Conservation (phyloP, 2,797 vertebrate genomes). For the Dendrocincla tyrannina region DNA sequence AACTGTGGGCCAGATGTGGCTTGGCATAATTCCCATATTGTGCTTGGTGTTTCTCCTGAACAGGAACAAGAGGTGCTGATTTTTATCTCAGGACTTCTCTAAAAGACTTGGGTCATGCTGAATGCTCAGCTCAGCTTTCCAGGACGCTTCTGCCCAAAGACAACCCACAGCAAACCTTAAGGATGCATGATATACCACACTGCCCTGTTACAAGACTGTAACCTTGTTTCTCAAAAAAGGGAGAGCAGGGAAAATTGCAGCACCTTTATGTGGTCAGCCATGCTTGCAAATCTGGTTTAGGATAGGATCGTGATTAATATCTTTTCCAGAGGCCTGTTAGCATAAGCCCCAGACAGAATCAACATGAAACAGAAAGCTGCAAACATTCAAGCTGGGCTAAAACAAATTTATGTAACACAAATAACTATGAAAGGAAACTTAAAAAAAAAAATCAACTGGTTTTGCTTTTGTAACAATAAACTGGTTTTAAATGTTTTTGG, state of each 20-base stretch:
- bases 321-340: not conserved
- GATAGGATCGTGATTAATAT: not conserved
- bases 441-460: not conserved
- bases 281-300: not conserved
- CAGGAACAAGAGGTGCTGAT: not conserved
- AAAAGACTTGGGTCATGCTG: not conserved
- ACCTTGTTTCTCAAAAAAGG: not conserved
- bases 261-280: not conserved
- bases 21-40: not conserved
- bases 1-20: not conserved
- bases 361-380: not conserved
- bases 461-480: not conserved
- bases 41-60: not conserved
- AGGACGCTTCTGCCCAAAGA: not conserved
- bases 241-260: not conserved
- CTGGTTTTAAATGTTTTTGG: not conserved
- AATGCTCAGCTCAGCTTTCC: not conserved
- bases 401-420: not conserved
- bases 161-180: not conserved
- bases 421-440: not conserved
- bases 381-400: not conserved
- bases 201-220: not conserved
- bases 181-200: rapidly evolving
- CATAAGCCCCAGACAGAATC: not conserved
- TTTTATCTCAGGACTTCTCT: not conserved